Base-by-base conservation (phyloP, 2,888 invertebrate genomes). In the Anaspis maculata region DNA sequence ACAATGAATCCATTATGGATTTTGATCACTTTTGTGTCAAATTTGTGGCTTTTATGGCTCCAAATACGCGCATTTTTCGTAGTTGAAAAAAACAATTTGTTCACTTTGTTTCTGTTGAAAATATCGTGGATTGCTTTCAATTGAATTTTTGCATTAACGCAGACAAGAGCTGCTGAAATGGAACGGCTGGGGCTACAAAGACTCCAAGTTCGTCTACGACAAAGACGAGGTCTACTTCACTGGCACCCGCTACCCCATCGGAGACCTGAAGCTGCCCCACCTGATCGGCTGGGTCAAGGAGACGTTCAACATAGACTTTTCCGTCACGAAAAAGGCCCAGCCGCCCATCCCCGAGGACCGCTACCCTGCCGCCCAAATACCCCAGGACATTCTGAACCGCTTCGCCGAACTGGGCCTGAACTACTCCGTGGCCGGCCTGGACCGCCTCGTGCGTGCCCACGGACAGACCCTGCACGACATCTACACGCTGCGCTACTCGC, bases 111-210 rank as follows among this genome's bases (percentile, higher is more conserved):
- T n/a, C n/a, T n/a, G n/a, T n/a, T n/a, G n/a, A n/a, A n/a, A n/a
- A n/a, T n/a, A n/a, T n/a, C n/a, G n/a, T n/a, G n/a, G n/a, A n/a
- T n/a, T n/a, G n/a, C n/a, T n/a, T n/a, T n/a, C n/a, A n/a, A n/a
- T n/a, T n/a, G n/a, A n/a, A n/a, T n/a, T n/a, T n/a, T n/a, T n/a
- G n/a, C n/a, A n/a, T n/a, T n/a, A n/a, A n/a, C n/a, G n/a, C 70
- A 95, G 95, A 54, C 90, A 94, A 67, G 84, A 92, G 32, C 65
- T 89, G 19, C 69, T 97, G 30, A 96, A 94, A 70, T 97, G 97
- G 97, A 94, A 96, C 69, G 98, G 98, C 13, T 98, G 98, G 98
- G 98, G 98, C n/a, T 98, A 96, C 72, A 86, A 83, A 45, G 96
- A 97, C 66, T 90, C 95, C 0, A 77, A 77, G 64, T 97, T 98